Base-by-base conservation (phyloP, 2,797 vertebrate species). In the Takifugu rubripes region DNA sequence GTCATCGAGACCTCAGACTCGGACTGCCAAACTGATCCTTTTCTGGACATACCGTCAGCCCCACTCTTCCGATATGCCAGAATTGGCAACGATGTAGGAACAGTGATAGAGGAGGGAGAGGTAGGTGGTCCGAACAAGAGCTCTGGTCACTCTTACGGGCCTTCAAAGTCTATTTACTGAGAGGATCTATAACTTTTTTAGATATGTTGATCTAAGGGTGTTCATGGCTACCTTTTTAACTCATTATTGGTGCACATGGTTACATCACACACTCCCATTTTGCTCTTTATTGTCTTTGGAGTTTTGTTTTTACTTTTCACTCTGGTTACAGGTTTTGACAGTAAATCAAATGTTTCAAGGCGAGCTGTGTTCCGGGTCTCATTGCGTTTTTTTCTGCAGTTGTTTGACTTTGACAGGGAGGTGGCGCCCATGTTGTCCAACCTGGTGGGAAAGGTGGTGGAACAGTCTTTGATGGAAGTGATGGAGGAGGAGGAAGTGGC, bases 401-500 rank as follows among this genome's bases (percentile, higher is more conserved):
- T 98, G 57, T 99, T 98, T 88, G 89, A 98, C 85, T 99, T 98
- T 83, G 92, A 98, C 24, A 16, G 88, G 56, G 96, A 97, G 89
- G 96, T 98, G 60, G 92, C 90, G 68, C 92, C 94, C 0, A 59
- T 98, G 52, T 64, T 99, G 78, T 92, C 97, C 85, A 93, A 97
- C 16, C 72, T 99, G 82, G 83, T 96, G 76, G 96, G 95, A 0
- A 99, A 97, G 78, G 95, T 89, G 0, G 84, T 97, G 21, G 96
- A 98, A 63, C 95, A 96, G 84, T 84, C 96, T 14, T 88, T 98
- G 66, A 75, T 93, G 79, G 97, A 98, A 77, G 94, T 98, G 53
- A 93, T 93, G 91, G 96, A 97, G 70, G 96, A 99, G 66, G 95
- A 98, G 51, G 97, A 99, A 81, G 73, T 99, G 77, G 91, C 92